A percentile compares a stretch with the other conserved stretches of the same genome.
Conservation (phyloP, 1,140 invertebrate genomes). For the Xylocopa sonorina region DNA sequence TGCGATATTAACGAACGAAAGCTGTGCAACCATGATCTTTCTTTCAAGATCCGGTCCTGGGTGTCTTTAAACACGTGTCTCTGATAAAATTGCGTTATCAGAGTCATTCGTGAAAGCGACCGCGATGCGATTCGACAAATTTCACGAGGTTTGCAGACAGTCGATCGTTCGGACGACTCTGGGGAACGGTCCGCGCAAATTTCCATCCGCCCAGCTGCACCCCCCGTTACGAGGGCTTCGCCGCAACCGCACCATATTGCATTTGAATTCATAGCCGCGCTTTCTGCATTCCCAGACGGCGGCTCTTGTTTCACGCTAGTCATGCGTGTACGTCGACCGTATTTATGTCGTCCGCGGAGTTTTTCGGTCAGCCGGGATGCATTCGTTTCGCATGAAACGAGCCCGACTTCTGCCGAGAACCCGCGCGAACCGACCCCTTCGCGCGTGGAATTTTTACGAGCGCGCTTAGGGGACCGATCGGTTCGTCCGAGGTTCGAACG, state of each 20-base stretch:
- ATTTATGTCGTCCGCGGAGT: conserved; percentile 55
- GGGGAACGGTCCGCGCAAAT: conserved; percentile 25
- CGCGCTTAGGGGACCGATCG: background rate
- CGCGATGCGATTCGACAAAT: background rate
- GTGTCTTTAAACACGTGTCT: no score
- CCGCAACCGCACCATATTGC: conserved; percentile 59
- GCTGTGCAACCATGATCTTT: background rate
- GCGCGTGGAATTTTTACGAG: conserved; percentile 8
- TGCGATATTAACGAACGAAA: background rate
- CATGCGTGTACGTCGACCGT: conserved; percentile 57
- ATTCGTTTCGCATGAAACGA: conserved; percentile 27
- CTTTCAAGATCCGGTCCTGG: no score
- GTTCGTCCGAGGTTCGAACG: background rate
- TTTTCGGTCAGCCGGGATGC: conserved; percentile 55
- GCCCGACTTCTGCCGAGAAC: no score
- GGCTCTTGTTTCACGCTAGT: conserved; percentile 68
- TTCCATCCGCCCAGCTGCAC: conserved; percentile 23
- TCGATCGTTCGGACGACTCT: background rate
- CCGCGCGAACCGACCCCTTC: background rate
- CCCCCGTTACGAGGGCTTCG: conserved; percentile 26
- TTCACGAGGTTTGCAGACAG: background rate
- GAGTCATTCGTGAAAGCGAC: no score
- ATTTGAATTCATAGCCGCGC: conserved; percentile 72
- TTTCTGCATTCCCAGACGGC: conserved; percentile 75
- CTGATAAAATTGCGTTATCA: no score